phyloP scores from a whole-genome alignment of 2,113 vertebrate genomes.

The Alaudala cheleensis region DNA sequence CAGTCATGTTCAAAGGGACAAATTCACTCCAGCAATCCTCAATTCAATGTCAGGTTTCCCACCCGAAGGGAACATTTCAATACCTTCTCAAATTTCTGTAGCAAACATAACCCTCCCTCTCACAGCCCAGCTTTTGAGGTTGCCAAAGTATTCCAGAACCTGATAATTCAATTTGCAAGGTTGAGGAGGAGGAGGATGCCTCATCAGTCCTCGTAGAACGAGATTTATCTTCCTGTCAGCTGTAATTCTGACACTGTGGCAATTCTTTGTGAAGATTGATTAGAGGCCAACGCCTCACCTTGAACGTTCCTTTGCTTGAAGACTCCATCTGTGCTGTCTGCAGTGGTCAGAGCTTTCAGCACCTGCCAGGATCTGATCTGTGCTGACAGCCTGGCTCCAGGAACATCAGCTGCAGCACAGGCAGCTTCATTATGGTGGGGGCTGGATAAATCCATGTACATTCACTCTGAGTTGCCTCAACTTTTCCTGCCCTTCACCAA shows the following conservation, averaged over 20 bases:
- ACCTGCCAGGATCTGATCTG: neutral
- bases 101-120: neutral
- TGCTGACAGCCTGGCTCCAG: neutral
- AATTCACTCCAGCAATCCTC: neutral
- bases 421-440: neutral
- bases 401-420: rapidly evolving
- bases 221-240: conserved; percentile 47
- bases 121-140: neutral
- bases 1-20: neutral
- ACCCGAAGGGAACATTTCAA: neutral
- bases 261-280: conserved; percentile 11
- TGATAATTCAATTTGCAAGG: conserved; percentile 20
- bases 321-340: conserved; percentile 17
- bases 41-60: neutral
- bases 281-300: conserved; percentile 35
- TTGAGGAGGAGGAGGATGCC: conserved; percentile 33
- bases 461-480: neutral
- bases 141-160: neutral
- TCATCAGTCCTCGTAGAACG: neutral
- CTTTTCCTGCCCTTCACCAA: neutral
- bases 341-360: neutral
- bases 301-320: neutral
- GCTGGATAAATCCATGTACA: neutral
- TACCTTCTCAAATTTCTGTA: neutral
- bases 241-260: conserved; percentile 19